Conservation (phyloP, 2,797 vertebrate genomes). For the Eidolon dupreanum region DNA sequence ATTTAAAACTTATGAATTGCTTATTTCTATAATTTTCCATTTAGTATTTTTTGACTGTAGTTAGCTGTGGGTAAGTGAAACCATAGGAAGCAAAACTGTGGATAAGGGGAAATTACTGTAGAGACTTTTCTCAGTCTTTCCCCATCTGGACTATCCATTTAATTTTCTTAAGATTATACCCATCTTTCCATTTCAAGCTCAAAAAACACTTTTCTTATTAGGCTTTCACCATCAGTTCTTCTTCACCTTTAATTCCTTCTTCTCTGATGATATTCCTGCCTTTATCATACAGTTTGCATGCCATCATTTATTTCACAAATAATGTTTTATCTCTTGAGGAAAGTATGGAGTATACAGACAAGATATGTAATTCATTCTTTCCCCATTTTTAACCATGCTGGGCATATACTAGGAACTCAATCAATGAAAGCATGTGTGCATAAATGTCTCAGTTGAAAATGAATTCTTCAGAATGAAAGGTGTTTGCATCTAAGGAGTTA, state of each 20-base stretch:
- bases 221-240: not conserved
- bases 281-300: not conserved
- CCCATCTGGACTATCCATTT: not conserved
- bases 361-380: not conserved
- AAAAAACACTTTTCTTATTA: not conserved
- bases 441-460: slow-evolving; percentile 37
- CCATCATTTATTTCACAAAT: not conserved
- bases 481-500: slow-evolving; percentile 48
- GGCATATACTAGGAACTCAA: not conserved
- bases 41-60: not conserved
- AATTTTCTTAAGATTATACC: not conserved
- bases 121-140: not conserved
- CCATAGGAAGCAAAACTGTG: not conserved
- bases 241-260: not conserved
- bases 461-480: slow-evolving; percentile 51
- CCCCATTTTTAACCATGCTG: not conserved
- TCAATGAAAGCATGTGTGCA: not conserved
- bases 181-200: not conserved
- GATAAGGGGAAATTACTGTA: not conserved
- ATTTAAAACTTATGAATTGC: not conserved
- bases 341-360: not conserved
- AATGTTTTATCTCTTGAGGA: not conserved
- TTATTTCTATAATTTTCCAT: not conserved
- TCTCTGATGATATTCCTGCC: not conserved
- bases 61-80: not conserved